phyloP scores from a whole-genome alignment of 35 echinoderm and acorn worm species.

The Apostichopus japonicus region DNA sequence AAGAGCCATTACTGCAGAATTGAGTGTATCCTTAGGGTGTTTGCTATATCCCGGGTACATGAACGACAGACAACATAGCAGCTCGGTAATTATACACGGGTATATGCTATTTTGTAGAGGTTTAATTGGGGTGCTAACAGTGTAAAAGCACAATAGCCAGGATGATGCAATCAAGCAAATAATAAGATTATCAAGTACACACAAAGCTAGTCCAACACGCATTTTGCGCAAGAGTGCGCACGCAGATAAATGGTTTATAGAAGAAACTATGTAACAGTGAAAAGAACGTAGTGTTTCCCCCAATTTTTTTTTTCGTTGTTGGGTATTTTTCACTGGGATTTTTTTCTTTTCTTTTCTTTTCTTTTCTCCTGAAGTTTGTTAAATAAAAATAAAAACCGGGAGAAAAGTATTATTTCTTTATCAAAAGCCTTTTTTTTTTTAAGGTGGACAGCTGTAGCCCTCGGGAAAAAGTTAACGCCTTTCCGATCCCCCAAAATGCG shows the following conservation, averaged over 20 bases:
- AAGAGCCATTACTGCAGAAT: conserved; percentile 22
- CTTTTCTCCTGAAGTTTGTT: neutral
- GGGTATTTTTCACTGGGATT: conserved; percentile 13
- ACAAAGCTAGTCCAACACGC: conserved; percentile 33
- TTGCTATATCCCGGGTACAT: conserved; percentile 28
- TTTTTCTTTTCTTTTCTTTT: neutral
- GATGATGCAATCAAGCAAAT: conserved; percentile 15
- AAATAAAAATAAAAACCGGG: neutral
- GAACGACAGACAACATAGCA: conserved; percentile 22
- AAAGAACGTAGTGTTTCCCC: neutral
- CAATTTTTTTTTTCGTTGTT: neutral
- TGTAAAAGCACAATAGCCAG: conserved; percentile 6
- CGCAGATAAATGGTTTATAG: neutral
- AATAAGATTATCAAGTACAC: conserved; percentile 16
- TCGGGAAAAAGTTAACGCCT: conserved; percentile 31
- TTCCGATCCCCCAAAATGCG: neutral
- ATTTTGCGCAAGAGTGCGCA: conserved; percentile 43
- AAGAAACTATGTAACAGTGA: conserved; percentile 42
- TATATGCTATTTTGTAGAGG: conserved; percentile 13
- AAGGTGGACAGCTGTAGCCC: conserved; percentile 34
- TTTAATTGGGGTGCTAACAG: conserved; percentile 44
- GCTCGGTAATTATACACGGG: conserved; percentile 42
- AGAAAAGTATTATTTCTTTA: neutral
- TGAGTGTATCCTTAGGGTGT: conserved; percentile 18
- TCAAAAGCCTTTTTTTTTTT: neutral